Percentiles rank a stretch among this genome's conserved stretches.
Conservation (phyloP, 2,113 vertebrate species). For the Nothoprocta pentlandii region DNA sequence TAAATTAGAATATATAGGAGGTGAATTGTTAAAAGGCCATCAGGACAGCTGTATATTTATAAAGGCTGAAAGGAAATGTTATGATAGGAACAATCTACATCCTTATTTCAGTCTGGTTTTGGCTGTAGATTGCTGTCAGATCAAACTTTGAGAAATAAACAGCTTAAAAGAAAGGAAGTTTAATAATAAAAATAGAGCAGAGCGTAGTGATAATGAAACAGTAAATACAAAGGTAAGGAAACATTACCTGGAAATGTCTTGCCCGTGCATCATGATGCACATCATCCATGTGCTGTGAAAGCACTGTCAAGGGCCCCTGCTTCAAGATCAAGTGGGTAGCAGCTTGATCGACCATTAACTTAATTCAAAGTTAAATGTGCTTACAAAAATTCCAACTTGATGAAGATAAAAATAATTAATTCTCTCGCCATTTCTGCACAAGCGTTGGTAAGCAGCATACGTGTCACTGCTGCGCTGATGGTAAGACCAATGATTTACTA, state of each 20-base stretch:
- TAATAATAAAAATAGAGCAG: neutral
- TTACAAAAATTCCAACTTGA: constrained; percentile 6
- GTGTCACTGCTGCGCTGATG: neutral
- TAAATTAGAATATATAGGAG: constrained; percentile 59
- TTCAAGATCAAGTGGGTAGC: neutral
- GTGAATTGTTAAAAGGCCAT: constrained; percentile 6
- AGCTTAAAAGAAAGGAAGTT: neutral
- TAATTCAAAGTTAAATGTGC: neutral
- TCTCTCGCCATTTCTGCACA: constrained; percentile 12
- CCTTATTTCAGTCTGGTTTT: neutral
- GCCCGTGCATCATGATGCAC: neutral
- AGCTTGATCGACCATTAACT: no score
- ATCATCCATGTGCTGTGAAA: neutral
- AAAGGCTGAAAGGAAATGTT: constrained; percentile 36
- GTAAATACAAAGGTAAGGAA: neutral
- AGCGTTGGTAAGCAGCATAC: neutral
- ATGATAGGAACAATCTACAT: neutral
- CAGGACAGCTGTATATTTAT: constrained; percentile 6
- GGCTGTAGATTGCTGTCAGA: neutral
- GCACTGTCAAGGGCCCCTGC: rapidly evolving
- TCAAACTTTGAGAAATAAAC: neutral
- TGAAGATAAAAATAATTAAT: neutral
- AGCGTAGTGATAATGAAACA: neutral
- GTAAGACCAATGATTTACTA: neutral
- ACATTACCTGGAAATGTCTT: neutral